A percentile compares a stretch with the other conserved stretches of the same genome.
These are phyloP conservation scores for Enoplosus armatus DNA, from an alignment of 2,797 vertebrate genomes.

Conservation along the genomic window DNA sequence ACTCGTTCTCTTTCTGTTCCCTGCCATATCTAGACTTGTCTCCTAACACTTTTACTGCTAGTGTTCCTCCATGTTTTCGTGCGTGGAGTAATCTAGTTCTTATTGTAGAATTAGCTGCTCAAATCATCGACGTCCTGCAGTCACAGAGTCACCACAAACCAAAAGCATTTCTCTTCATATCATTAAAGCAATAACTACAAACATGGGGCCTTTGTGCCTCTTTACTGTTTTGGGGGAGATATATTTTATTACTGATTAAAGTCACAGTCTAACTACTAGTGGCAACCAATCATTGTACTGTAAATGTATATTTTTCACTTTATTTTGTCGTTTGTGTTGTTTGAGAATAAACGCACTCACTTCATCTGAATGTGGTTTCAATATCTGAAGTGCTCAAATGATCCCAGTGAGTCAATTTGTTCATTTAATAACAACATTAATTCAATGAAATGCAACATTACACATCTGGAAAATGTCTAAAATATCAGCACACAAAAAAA, in stretches of 20 bases:
- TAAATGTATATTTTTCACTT: conserved; percentile 37
- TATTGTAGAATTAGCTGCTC: background rate
- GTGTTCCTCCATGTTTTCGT: background rate
- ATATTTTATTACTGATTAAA: conserved; percentile 2
- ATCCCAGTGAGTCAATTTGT: background rate
- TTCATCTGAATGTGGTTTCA: conserved; percentile 2
- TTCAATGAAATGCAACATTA: background rate
- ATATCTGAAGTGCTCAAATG: background rate
- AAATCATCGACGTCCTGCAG: background rate
- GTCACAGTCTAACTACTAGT: conserved; percentile 20
- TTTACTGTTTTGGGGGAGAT: background rate
- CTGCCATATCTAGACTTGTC: conserved; percentile 30
- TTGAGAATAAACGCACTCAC: conserved; percentile 56
- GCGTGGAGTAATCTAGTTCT: background rate
- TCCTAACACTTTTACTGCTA: conserved; percentile 18
- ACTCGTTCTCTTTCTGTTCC: conserved; percentile 49
- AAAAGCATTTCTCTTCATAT: background rate
- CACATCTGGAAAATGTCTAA: background rate
- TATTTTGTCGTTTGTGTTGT: conserved; percentile 16
- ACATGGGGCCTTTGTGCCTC: background rate
- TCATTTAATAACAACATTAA: background rate
- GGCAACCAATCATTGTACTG: conserved; percentile 41
- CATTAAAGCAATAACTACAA: background rate
- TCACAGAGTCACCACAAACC: background rate
- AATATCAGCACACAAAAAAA: background rate